Conservation (phyloP, 2,888 invertebrate genomes). For the Branchipolynoe longqiensis region DNA sequence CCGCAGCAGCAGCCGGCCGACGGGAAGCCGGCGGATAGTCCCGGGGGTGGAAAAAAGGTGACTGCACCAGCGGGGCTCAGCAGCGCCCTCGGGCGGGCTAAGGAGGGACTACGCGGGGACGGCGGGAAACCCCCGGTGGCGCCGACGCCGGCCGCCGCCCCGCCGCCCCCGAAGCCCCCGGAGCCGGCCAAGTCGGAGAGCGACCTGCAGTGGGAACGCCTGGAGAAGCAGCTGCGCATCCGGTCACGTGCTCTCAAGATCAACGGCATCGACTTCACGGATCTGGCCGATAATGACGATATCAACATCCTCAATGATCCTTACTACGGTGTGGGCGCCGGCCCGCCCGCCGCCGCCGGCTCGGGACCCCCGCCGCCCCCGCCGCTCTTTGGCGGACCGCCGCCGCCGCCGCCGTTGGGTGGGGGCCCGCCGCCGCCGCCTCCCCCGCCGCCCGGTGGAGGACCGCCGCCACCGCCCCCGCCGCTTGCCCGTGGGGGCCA, state of each 20-base stretch:
- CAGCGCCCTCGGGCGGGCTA: slow-evolving; percentile 95
- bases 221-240: slow-evolving; percentile 81
- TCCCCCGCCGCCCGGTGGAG: slow-evolving; percentile 72
- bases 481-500: slow-evolving; percentile 71
- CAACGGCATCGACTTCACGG: slow-evolving; percentile 98
- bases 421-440: slow-evolving; percentile 78
- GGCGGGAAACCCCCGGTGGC: slow-evolving; percentile 83
- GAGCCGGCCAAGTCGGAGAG: slow-evolving; percentile 84
- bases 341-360: slow-evolving; percentile 11
- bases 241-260: slow-evolving; percentile 82
- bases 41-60: background rate
- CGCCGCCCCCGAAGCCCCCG: slow-evolving; percentile 51
- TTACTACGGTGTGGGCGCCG: slow-evolving; percentile 62
- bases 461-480: slow-evolving; percentile 66
- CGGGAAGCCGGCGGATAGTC: background rate
- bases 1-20: background rate
- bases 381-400: slow-evolving; percentile 48
- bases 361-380: slow-evolving; percentile 42
- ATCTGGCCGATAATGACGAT: slow-evolving; percentile 93
- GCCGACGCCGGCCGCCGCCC: slow-evolving; percentile 29
- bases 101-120: slow-evolving; percentile 93
- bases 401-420: slow-evolving; percentile 33
- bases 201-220: slow-evolving; percentile 96
- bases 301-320: slow-evolving; percentile 81
- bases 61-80: slow-evolving; percentile 84